Percentiles rank a stretch among this genome's conserved stretches.
Conservation (phyloP, 53 echinoderm and acorn worm species). For the Crossaster papposus region DNA sequence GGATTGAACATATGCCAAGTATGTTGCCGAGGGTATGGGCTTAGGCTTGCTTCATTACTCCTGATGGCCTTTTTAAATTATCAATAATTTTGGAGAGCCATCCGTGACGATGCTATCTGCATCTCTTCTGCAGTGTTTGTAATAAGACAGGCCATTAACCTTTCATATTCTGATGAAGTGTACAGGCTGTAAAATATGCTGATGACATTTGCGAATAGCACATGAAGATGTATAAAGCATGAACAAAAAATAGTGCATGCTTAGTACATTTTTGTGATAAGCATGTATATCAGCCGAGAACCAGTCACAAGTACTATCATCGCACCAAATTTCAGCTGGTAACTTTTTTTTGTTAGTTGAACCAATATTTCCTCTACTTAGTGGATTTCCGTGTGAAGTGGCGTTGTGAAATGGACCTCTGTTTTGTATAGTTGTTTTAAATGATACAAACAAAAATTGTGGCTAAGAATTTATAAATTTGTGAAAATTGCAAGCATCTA, state of each 20-base stretch:
- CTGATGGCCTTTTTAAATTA: neutral
- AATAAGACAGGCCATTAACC: neutral
- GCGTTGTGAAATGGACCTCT: neutral
- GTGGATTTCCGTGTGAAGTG: too few relatives aligned
- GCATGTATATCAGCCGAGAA: too few relatives aligned
- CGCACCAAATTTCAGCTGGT: neutral
- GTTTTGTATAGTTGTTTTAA: neutral
- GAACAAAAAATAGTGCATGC: too few relatives aligned
- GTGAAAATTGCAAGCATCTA: too few relatives aligned
- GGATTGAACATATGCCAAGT: neutral
- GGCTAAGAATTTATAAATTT: too few relatives aligned
- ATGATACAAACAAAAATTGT: too few relatives aligned
- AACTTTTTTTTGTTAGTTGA: neutral
- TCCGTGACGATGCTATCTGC: neutral
- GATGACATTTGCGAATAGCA: too few relatives aligned
- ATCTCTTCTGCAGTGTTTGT: too few relatives aligned
- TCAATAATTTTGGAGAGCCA: neutral
- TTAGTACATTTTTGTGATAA: too few relatives aligned
- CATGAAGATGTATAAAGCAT: too few relatives aligned
- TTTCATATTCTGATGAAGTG: neutral
- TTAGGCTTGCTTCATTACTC: neutral
- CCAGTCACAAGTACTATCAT: neutral
- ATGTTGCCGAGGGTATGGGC: neutral
- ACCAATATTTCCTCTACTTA: neutral
- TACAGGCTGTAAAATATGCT: too few relatives aligned